phyloP scores from a whole-genome alignment of 1,140 invertebrate genomes.

The Scaptomyza hsui region DNA sequence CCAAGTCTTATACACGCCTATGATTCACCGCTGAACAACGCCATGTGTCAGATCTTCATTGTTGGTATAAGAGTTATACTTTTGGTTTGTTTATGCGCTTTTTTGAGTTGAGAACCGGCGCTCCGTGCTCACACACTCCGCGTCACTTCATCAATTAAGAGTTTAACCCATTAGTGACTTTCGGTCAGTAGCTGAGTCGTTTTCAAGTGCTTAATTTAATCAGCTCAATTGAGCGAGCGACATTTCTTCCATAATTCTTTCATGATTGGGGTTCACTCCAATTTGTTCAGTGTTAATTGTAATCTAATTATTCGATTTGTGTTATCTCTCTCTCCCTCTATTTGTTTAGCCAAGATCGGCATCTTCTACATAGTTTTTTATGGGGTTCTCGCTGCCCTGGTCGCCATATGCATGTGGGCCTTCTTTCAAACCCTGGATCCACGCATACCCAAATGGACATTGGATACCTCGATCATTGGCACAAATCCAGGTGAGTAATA shows the following conservation, averaged over 20 bases:
- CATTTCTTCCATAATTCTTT: conserved; percentile 32
- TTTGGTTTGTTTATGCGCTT: conserved; percentile 44
- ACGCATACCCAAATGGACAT: conserved; percentile 92
- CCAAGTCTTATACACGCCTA: conserved; percentile 2
- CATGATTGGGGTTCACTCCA: conserved; percentile 5
- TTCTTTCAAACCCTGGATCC: conserved; percentile 96
- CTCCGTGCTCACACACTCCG: conserved; percentile 1
- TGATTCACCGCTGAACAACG: conserved; percentile 25
- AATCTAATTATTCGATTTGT: conserved; percentile 37
- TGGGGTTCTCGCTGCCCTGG: conserved; percentile 92
- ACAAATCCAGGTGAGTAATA: conserved; percentile 91
- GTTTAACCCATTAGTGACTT: conserved; percentile 65
- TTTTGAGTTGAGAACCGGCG: conserved; percentile 19
- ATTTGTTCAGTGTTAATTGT: conserved; percentile 19
- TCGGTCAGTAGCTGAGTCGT: conserved; percentile 18
- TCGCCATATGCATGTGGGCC: conserved; percentile 94
- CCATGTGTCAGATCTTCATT: neutral
- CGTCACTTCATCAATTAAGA: conserved; percentile 51
- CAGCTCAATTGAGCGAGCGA: conserved; percentile 49
- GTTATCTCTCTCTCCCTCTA: conserved; percentile 24
- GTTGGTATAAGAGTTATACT: neutral
- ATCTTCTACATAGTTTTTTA: conserved; percentile 97
- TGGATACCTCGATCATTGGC: conserved; percentile 93
- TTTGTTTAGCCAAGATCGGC: conserved; percentile 91
- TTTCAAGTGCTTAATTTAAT: conserved; percentile 71